Evolutionary conservation across 2,888 invertebrate species (phyloP).

Genomic region (Pinctada fucata): DNA sequence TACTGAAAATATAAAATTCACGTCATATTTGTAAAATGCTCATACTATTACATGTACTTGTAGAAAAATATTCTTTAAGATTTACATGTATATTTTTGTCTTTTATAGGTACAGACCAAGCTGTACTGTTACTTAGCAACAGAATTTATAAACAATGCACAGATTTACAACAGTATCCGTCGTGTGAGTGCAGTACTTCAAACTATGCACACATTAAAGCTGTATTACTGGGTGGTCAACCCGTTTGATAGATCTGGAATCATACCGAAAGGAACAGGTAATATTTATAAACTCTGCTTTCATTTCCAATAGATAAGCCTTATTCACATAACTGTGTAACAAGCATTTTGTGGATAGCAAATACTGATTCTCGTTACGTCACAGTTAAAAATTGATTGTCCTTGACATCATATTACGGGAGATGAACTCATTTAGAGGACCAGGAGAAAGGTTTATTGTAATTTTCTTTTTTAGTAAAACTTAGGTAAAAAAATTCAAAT

Average conservation of each 20-base stretch:
- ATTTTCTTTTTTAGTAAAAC: neutral
- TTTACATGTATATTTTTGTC: too few species aligned
- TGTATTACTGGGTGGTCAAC: conserved; percentile 99
- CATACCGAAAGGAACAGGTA: conserved; percentile 95
- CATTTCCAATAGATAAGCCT: too few species aligned
- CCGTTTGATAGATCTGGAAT: conserved; percentile 96
- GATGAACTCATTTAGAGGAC: neutral
- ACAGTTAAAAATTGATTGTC: too few species aligned
- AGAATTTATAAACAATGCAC: conserved; percentile 98
- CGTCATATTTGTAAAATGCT: too few species aligned
- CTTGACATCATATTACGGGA: too few species aligned
- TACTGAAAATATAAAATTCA: too few species aligned
- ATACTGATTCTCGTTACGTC: too few species aligned
- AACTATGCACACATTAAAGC: conserved; percentile 98
- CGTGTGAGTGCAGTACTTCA: conserved; percentile 98
- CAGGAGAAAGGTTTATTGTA: neutral
- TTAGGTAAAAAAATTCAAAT: too few species aligned
- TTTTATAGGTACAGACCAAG: conserved; percentile 83
- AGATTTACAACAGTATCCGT: conserved; percentile 97
- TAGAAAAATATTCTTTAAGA: too few species aligned
- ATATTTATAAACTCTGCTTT: too few species aligned
- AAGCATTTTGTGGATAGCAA: neutral
- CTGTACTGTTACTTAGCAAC: conserved; percentile 98
- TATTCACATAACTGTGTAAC: too few species aligned
- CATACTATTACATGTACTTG: too few species aligned